Evolutionary conservation across 2,888 invertebrate species (phyloP), one percentile per base, ranked within the genome.

Genomic region (Kuschelorhynchus macadamiae): DNA sequence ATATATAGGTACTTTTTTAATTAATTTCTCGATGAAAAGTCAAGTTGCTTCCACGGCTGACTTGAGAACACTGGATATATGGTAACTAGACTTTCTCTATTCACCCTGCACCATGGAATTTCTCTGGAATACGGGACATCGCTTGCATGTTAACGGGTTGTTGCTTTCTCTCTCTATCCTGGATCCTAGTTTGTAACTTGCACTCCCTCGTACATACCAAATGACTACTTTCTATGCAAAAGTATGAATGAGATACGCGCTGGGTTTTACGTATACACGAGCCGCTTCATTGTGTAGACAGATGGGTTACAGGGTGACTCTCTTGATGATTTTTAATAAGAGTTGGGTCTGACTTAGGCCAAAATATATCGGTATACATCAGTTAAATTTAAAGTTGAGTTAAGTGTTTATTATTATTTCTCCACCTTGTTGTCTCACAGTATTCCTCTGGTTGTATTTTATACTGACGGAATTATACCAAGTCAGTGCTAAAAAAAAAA

Each of bases 141-240:
- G 84, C 83, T 84, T 84, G 83, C 84, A 84, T 84, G 84, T 82
- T 83, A 83, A 84, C 82, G 81, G 81, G 77, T 77, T 79, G 75
- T 76, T 73, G 76, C 74, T 76, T 78, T 82, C 82, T 80, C 78
- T 77, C 76, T 82, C 78, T 74, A 72, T 72, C 79, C 73, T 75
- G 73, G 71, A 49, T 25, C 30, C 18, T 25, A 17, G 46, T 56
- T 42, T 42, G 49, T 55, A 59, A 49, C 56, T 56, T 60, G 53
- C 42, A 53, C 66, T 59, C 57, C 44, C 57, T 56, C 60, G 80
- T 78, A 82, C 84, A 84, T 83, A 82, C 83, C 80, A 85, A 86
- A 85, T 85, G 85, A 86, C 85, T 85, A 84, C 86, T 86, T 86
- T 86, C 85, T 84, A 87, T 87, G 86, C 85, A 86, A 86, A 87